Conservation (phyloP, 2,888 invertebrate genomes). For the Chymomyza caudatula region DNA sequence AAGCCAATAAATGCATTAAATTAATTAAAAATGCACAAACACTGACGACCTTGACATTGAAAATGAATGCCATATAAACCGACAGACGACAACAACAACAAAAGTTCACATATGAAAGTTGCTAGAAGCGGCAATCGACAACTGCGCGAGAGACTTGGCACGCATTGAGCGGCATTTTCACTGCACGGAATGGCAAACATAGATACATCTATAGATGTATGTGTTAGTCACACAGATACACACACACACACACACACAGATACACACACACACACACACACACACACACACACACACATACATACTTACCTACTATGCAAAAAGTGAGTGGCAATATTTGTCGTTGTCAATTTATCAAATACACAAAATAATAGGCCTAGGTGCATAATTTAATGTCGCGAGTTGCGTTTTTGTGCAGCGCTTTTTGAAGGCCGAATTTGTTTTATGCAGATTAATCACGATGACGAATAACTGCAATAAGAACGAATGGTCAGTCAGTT, state of each 20-base stretch:
- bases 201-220: not conserved
- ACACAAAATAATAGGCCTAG: constrained; percentile 72
- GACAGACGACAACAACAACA: constrained; percentile 31
- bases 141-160: constrained; percentile 56
- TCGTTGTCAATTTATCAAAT: constrained; percentile 67
- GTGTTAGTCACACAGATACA: not conserved
- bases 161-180: constrained; percentile 63
- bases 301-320: constrained; percentile 23
- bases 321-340: constrained; percentile 56
- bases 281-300: not conserved
- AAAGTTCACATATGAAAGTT: constrained; percentile 72
- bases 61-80: constrained; percentile 52
- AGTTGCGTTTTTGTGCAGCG: constrained; percentile 26
- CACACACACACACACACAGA: not conserved
- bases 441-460: constrained; percentile 20
- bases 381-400: constrained; percentile 66
- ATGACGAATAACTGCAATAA: not conserved
- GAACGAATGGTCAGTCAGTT: not conserved
- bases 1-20: constrained; percentile 67
- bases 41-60: constrained; percentile 66
- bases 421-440: constrained; percentile 47
- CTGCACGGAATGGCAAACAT: constrained; percentile 19
- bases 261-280: not conserved
- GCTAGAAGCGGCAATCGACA: constrained; percentile 22
- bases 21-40: constrained; percentile 47